phyloP scores from a whole-genome alignment of 2,888 invertebrate species.

The Timandra comae region DNA sequence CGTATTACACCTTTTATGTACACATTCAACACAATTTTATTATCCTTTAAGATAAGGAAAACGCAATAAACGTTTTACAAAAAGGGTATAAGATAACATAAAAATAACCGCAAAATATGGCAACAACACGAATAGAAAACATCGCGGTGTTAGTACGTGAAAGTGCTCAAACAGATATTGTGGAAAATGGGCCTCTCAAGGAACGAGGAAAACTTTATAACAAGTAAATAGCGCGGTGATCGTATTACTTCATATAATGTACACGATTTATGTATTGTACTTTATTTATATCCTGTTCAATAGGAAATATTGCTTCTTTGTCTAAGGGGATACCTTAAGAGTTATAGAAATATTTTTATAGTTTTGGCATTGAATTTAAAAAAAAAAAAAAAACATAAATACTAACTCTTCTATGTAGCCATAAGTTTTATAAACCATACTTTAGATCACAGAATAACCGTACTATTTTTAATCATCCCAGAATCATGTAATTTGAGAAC shows the following conservation, averaged over 20 bases:
- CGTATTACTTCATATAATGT: conserved; percentile 7
- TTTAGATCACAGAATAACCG: no score
- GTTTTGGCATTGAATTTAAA: no score
- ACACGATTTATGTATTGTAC: conserved; percentile 9
- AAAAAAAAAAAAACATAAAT: no score
- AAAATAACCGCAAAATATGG: conserved; percentile 21
- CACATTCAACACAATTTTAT: no score
- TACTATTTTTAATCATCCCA: no score
- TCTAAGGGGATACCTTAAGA: no score
- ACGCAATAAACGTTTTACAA: conserved; percentile 15
- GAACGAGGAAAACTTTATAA: conserved; percentile 17
- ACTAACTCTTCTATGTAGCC: no score
- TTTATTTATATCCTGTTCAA: background rate
- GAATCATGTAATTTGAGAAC: no score
- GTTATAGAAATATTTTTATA: no score
- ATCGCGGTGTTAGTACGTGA: conserved; percentile 22
- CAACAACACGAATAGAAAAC: conserved; percentile 21
- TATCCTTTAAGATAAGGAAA: conserved; percentile 10
- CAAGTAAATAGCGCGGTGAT: conserved; percentile 5
- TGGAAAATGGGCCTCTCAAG: conserved; percentile 28
- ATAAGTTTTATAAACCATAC: no score
- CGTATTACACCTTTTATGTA: no score
- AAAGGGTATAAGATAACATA: conserved; percentile 16
- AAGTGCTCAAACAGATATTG: conserved; percentile 27
- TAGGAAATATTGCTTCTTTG: no score